Percentiles rank a stretch among this genome's conserved stretches.
Conservation (phyloP, 2,888 invertebrate genomes). For the Idaea aversata region DNA sequence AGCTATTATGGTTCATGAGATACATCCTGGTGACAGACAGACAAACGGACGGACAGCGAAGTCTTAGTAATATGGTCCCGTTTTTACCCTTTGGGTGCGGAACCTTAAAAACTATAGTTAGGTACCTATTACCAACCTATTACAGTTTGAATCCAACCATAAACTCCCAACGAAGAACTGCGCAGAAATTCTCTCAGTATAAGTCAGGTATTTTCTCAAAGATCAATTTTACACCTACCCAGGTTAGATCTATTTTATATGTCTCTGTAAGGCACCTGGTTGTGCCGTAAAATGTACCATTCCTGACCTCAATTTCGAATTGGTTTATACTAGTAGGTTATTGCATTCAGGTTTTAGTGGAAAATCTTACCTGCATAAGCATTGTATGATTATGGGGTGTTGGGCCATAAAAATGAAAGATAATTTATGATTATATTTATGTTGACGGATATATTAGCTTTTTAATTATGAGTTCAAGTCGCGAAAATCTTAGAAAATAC, state of each 20-base stretch:
- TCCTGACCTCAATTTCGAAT: slow-evolving; percentile 1
- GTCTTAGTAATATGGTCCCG: too few relatives aligned
- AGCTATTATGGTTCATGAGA: too few relatives aligned
- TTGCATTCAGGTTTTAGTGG: slow-evolving; percentile 1
- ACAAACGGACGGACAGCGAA: too few relatives aligned
- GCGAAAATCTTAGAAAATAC: too few relatives aligned
- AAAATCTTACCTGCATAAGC: background rate
- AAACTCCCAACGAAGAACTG: background rate
- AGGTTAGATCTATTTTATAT: slow-evolving; percentile 28
- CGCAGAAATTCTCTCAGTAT: background rate
- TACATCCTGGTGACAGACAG: too few relatives aligned
- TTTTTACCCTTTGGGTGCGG: too few relatives aligned
- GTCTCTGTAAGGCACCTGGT: slow-evolving; percentile 26
- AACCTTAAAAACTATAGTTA: slow-evolving; percentile 11
- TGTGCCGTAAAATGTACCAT: slow-evolving; percentile 20
- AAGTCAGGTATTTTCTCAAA: slow-evolving; percentile 1
- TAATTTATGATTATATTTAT: too few relatives aligned
- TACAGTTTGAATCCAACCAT: background rate
- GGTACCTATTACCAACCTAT: background rate
- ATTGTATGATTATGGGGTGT: background rate
- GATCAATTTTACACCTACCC: slow-evolving; percentile 3
- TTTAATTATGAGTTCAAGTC: too few relatives aligned
- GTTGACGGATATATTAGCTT: too few relatives aligned
- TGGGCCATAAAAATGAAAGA: too few relatives aligned
- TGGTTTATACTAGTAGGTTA: background rate